Conservation (phyloP, 2,797 vertebrate species). For the Cyclopterus lumpus region DNA sequence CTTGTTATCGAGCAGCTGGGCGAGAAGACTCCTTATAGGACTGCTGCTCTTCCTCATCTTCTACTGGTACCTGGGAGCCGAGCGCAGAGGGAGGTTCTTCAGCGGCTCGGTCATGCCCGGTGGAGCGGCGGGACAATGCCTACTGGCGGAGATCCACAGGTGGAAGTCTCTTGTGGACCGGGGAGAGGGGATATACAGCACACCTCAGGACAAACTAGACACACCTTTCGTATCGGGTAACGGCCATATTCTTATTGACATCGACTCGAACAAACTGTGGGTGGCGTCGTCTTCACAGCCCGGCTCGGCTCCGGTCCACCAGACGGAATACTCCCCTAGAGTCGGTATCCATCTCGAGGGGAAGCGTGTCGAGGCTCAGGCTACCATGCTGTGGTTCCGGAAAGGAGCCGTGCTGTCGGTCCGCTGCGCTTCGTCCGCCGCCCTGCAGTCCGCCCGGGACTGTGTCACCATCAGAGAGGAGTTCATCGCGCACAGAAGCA, state of each 20-base stretch:
- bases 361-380: conserved; percentile 80
- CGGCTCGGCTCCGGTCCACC: conserved; percentile 84
- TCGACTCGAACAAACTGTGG: conserved; percentile 89
- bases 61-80: conserved; percentile 89
- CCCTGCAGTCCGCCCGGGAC: conserved; percentile 74
- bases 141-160: conserved; percentile 86
- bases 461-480: conserved; percentile 92
- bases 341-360: conserved; percentile 82
- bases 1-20: conserved; percentile 95
- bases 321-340: conserved; percentile 85
- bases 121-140: conserved; percentile 84
- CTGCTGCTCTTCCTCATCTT: conserved; percentile 87
- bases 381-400: conserved; percentile 84
- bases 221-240: conserved; percentile 90
- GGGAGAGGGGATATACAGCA: conserved; percentile 85
- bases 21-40: conserved; percentile 87
- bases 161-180: conserved; percentile 86
- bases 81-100: conserved; percentile 79
- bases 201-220: conserved; percentile 75
- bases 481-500: conserved; percentile 91
- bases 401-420: conserved; percentile 89
- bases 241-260: conserved; percentile 90
- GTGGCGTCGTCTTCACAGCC: conserved; percentile 83
- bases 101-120: conserved; percentile 77
- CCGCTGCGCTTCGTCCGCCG: conserved; percentile 82